Evolutionary conservation across 53 echinoderm and acorn worm genomes (phyloP).

Genomic region (Stichopus horrens): DNA sequence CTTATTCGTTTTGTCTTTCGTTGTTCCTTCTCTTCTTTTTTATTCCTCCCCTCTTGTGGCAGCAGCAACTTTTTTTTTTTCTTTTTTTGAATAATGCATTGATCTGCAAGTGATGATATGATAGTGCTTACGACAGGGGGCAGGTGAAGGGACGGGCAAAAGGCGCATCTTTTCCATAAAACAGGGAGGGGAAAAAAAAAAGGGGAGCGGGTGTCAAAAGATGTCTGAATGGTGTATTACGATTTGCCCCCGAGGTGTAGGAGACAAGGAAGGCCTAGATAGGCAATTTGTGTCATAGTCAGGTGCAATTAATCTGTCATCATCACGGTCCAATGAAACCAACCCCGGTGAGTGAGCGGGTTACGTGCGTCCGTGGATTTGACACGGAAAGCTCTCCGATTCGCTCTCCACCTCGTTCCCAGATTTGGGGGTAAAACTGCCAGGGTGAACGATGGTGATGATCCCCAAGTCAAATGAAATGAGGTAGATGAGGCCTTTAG

Average conservation of each 20-base stretch:
- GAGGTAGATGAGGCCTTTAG: too few relatives aligned
- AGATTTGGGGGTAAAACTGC: too few relatives aligned
- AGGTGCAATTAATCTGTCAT: background rate
- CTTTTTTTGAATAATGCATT: background rate
- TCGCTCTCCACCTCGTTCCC: too few relatives aligned
- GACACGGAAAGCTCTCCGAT: too few relatives aligned
- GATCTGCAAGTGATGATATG: conserved; percentile 10
- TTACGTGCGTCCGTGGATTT: background rate
- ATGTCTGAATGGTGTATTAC: background rate
- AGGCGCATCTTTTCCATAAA: background rate
- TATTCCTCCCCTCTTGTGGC: too few relatives aligned
- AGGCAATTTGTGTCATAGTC: background rate
- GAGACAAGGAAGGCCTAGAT: background rate
- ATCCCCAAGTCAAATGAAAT: too few relatives aligned
- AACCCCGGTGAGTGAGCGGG: background rate
- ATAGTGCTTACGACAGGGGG: background rate
- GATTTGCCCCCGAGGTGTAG: background rate
- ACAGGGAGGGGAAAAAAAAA: background rate
- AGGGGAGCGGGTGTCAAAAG: background rate
- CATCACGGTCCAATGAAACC: background rate
- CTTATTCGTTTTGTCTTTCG: background rate
- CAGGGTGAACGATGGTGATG: too few relatives aligned
- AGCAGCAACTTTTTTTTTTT: background rate
- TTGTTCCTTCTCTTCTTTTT: background rate
- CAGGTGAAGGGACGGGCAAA: background rate